phyloP scores from a whole-genome alignment of 2,888 invertebrate species.

The Zele albiditarsus region DNA sequence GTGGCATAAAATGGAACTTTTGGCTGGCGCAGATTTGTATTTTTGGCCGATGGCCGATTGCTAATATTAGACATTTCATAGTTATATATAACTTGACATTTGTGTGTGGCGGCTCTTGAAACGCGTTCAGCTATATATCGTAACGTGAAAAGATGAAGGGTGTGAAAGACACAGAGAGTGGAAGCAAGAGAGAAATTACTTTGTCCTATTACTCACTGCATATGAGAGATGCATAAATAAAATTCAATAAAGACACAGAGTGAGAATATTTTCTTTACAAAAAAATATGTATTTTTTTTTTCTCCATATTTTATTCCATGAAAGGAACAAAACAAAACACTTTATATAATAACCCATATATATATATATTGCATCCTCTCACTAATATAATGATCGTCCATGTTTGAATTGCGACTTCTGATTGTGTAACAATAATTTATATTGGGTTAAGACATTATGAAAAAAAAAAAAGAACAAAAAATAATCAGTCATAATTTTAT shows the following conservation, averaged over 20 bases:
- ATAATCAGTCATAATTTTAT: background rate
- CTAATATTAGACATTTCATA: slow-evolving; percentile 63
- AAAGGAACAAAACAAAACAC: too few relatives aligned
- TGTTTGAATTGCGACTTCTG: background rate
- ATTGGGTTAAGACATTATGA: background rate
- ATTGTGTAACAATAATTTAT: background rate
- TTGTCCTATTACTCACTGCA: background rate
- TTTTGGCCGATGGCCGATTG: slow-evolving; percentile 65
- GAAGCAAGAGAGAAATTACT: background rate
- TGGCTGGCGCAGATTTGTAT: slow-evolving; percentile 54
- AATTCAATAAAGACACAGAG: background rate
- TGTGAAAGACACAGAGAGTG: background rate
- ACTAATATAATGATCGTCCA: background rate
- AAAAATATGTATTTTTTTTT: background rate
- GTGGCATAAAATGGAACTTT: slow-evolving; percentile 46
- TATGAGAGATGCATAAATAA: background rate
- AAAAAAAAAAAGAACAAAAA: background rate
- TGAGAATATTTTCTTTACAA: background rate
- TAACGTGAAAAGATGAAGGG: slow-evolving; percentile 12
- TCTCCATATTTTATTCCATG: background rate
- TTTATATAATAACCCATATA: too few relatives aligned
- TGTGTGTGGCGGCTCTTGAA: slow-evolving; percentile 57
- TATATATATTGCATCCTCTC: background rate
- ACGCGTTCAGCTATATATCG: slow-evolving; percentile 47
- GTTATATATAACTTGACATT: slow-evolving; percentile 69